phyloP scores from a whole-genome alignment of 1,140 invertebrate genomes.

The Sycobia sp. region DNA sequence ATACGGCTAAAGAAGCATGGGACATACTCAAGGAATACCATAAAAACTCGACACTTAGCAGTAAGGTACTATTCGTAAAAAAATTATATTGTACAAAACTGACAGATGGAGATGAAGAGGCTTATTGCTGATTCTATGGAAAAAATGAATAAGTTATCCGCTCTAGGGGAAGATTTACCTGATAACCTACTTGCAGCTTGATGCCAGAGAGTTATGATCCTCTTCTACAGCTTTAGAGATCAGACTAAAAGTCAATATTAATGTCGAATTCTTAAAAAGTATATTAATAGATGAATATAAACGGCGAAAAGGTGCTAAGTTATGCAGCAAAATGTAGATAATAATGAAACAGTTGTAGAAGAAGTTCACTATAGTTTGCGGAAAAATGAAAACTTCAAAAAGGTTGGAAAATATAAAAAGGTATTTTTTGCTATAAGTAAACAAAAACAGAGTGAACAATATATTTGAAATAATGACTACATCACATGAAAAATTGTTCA shows the following conservation, averaged over 20 bases:
- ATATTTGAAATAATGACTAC: too few species aligned
- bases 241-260: constrained; percentile 29
- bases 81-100: not conserved
- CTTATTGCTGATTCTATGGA: not conserved
- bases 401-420: too few species aligned
- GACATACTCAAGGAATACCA: constrained; percentile 27
- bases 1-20: not conserved
- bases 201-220: not conserved
- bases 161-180: not conserved
- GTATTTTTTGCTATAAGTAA: too few species aligned
- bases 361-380: constrained; percentile 18
- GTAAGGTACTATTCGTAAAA: constrained; percentile 7
- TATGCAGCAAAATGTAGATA: not conserved
- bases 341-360: constrained; percentile 20
- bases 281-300: too few species aligned
- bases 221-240: constrained; percentile 30
- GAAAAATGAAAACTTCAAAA: constrained; percentile 3
- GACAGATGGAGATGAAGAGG: not conserved
- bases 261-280: constrained; percentile 5
- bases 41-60: not conserved
- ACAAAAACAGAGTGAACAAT: too few species aligned
- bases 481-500: too few species aligned
- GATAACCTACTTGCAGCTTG: constrained; percentile 30
- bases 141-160: not conserved
- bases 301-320: not conserved